A percentile compares a stretch with the other conserved stretches of the same genome.
Evolutionary conservation across 37 sponge, comb jelly and placozoan genomes (phyloP).

Genomic region (Cliona cf. orientalis): DNA sequence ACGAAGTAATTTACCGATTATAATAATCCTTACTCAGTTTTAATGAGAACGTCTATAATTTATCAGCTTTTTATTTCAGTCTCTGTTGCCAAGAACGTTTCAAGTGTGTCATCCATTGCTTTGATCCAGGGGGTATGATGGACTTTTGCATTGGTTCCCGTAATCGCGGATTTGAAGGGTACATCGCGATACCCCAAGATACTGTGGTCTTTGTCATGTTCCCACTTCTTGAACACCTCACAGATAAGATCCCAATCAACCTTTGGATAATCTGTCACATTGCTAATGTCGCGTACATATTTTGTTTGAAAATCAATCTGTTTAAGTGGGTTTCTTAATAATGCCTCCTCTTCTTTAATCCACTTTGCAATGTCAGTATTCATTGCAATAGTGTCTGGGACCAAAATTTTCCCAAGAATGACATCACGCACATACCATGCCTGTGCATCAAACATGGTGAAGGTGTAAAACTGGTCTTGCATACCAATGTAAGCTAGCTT

Average conservation of each 20-base stretch:
- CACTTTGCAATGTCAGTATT: constrained; percentile 4
- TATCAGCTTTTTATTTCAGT: neutral
- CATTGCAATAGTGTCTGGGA: constrained; percentile 23
- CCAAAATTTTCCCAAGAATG: constrained; percentile 23
- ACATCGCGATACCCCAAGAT: constrained; percentile 56
- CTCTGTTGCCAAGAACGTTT: neutral
- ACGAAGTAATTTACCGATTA: too few relatives aligned
- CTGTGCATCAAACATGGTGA: constrained; percentile 47
- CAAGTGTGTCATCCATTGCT: constrained; percentile 39
- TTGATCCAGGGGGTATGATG: constrained; percentile 50
- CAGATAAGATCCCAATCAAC: neutral
- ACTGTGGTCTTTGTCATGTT: constrained; percentile 29
- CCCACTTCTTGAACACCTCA: constrained; percentile 26
- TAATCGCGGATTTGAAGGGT: neutral
- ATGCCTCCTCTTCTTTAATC: neutral
- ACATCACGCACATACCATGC: constrained; percentile 43
- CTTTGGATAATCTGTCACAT: constrained; percentile 16
- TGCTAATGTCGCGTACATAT: constrained; percentile 26
- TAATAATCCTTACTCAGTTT: too few relatives aligned
- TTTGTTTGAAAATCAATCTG: constrained; percentile 39
- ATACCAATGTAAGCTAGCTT: constrained; percentile 58
- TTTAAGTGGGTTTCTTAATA: constrained; percentile 1
- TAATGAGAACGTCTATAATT: too few relatives aligned
- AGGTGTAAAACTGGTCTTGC: constrained; percentile 59
- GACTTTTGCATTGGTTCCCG: constrained; percentile 19